Evolutionary conservation across 2,888 invertebrate genomes (phyloP).

Genomic region (Rhagium mordax): DNA sequence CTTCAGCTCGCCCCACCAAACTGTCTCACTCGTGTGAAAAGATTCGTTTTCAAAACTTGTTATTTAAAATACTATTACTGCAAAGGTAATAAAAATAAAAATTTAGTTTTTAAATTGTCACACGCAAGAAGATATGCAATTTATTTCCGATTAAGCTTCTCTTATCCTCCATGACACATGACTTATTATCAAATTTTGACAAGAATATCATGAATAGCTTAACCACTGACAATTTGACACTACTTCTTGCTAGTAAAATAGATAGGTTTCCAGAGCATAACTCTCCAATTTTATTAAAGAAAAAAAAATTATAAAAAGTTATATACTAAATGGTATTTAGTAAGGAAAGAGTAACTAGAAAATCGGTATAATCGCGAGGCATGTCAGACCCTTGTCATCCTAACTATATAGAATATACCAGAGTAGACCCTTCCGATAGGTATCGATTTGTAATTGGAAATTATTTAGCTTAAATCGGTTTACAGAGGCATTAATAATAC

Average conservation of each 20-base stretch:
- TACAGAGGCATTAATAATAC: neutral
- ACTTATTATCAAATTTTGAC: too few relatives aligned
- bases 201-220: too few relatives aligned
- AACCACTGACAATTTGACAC: neutral
- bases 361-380: neutral
- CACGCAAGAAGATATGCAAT: too few relatives aligned
- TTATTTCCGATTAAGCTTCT: too few relatives aligned
- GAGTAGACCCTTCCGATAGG: neutral
- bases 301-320: neutral
- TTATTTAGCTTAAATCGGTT: neutral
- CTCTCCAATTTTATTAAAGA: neutral
- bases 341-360: neutral
- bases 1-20: too few relatives aligned
- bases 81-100: too few relatives aligned
- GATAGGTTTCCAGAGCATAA: neutral
- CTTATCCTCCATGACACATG: too few relatives aligned
- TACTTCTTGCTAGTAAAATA: neutral
- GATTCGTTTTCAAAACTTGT: too few relatives aligned
- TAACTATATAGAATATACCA: neutral
- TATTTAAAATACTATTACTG: too few relatives aligned
- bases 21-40: too few relatives aligned
- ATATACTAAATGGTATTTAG: neutral
- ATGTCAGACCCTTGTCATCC: neutral
- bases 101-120: too few relatives aligned
- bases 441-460: neutral